Base-by-base conservation (phyloP, 2,797 vertebrate genomes). In the Amphiprion clarkii region DNA sequence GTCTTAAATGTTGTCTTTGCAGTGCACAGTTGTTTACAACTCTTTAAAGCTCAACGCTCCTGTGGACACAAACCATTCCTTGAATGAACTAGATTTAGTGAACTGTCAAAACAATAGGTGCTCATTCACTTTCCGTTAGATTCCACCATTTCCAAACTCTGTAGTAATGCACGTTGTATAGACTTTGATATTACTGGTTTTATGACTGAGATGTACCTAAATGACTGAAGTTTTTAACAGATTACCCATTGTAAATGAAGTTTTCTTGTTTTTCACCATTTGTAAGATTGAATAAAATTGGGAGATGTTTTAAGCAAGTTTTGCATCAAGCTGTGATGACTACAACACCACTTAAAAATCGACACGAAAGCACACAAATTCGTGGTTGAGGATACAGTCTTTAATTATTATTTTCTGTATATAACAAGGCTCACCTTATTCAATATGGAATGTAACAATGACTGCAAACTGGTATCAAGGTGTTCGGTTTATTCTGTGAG, bases 141-240 rank as follows among this genome's bases (percentile, higher is more conserved):
- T 94, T 96, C 96, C 96, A 97, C 95, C 95, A 96, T 93, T 96
- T 97, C 96, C 94, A 96, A 96, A 96, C 96, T 97, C 96, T 95
- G 96, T 98, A 98, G 97, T 98, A 96, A 95, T 96, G 96, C 96
- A 96, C 96, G 96, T 98, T 98, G 97, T 98, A 99, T 99, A 99
- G 98, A 97, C 97, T 99, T 98, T 97, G 97, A 98, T 98, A 97
- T 98, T 97, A 96, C 96, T 98, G 97, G 96, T 98, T 95, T 98
- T 97, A 97, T 97, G 96, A 97, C 97, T 97, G 97, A 97, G 96
- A 95, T 97, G 96, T 98, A 98, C 97, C 96, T 97, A 97, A 97
- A 94, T 93, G 90, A 93, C 89, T 93, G 92, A 93, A 96, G 97
- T 97, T 98, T 98, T 98, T 98, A 98, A 97, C 96, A 96, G 96